Percentiles rank a stretch among this genome's conserved stretches.
These are phyloP conservation scores for Spheniscus humboldti DNA, from an alignment of 2,797 vertebrate species.

Conservation along the genomic window DNA sequence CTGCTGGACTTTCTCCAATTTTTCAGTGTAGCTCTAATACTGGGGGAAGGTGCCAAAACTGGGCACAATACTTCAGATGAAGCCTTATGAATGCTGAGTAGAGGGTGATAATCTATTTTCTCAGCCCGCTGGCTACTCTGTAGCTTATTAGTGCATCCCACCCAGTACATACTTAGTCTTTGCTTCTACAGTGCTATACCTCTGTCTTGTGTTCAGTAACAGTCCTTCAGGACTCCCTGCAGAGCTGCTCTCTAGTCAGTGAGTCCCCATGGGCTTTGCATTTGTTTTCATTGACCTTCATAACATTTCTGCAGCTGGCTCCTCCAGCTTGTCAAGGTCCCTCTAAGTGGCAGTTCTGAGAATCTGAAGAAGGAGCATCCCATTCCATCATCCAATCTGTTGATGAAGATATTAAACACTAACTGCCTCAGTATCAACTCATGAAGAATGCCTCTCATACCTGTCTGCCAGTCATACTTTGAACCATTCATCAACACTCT, in stretches of 20 bases:
- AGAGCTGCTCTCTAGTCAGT: background rate
- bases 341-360: background rate
- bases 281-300: background rate
- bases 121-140: background rate
- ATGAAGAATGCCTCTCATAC: background rate
- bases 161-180: background rate
- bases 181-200: fast-evolving
- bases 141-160: background rate
- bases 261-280: background rate
- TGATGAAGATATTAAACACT: background rate
- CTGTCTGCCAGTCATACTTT: background rate
- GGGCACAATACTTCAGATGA: background rate
- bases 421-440: background rate
- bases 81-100: background rate
- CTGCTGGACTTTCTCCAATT: background rate
- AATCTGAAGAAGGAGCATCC: background rate
- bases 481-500: background rate
- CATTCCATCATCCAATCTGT: background rate
- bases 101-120: background rate
- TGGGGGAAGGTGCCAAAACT: background rate
- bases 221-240: background rate
- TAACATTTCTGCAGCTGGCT: background rate
- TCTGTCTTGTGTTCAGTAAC: background rate
- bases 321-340: background rate
- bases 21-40: background rate